Conservation (phyloP, 1,140 invertebrate species). For the Drosophila sechellia region DNA sequence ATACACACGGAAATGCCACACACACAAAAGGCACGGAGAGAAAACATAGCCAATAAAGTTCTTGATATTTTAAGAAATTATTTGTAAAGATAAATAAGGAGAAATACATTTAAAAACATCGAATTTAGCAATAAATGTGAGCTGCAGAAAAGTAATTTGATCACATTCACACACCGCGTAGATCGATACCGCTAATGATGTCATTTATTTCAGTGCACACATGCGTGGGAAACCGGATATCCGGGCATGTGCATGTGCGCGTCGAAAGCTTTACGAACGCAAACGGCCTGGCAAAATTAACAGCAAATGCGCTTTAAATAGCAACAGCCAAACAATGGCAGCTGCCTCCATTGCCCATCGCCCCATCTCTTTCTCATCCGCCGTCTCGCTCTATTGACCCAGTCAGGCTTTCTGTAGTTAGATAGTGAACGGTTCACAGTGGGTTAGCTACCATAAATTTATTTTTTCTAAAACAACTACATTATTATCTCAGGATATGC, state of each 20-base stretch:
- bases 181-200: too few species aligned
- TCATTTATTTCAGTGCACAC: constrained; percentile 10
- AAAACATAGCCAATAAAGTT: background rate
- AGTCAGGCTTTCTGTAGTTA: constrained; percentile 44
- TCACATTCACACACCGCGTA: too few species aligned
- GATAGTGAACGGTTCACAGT: constrained; percentile 25
- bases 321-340: constrained; percentile 70
- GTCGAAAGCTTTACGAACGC: constrained; percentile 60
- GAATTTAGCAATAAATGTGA: too few species aligned
- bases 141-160: too few species aligned
- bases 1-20: constrained; percentile 19
- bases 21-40: background rate
- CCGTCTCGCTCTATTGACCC: constrained; percentile 71
- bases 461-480: background rate
- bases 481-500: background rate
- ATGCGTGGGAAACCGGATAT: constrained; percentile 63
- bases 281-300: constrained; percentile 78
- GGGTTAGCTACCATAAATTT: background rate
- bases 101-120: too few species aligned
- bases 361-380: constrained; percentile 20
- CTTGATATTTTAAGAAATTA: too few species aligned
- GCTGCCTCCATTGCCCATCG: constrained; percentile 24
- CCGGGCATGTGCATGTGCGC: constrained; percentile 75
- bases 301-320: constrained; percentile 80
- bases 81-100: too few species aligned